These are phyloP conservation scores for Podocnemis expansa DNA, from an alignment of 2,113 vertebrate genomes.

Conservation along the genomic window DNA sequence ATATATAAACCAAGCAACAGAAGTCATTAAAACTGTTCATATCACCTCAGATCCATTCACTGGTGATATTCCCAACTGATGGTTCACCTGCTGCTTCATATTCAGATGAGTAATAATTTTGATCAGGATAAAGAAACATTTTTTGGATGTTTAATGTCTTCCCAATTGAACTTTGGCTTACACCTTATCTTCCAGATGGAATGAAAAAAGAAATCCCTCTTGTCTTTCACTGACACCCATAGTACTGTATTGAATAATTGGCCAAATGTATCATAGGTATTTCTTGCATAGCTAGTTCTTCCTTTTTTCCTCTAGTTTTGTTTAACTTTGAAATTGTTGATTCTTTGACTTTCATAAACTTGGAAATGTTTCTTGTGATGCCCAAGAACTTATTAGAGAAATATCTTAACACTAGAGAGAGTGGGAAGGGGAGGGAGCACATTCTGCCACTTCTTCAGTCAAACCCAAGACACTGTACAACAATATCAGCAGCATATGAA, in stretches of 20 bases:
- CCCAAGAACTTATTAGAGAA: background rate
- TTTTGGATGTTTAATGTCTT: background rate
- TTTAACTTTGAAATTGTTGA: background rate
- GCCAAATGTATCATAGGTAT: background rate
- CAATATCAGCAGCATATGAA: too few relatives aligned
- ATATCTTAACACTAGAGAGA: background rate
- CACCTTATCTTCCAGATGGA: background rate
- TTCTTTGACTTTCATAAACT: background rate
- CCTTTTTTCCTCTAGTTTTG: constrained; percentile 10
- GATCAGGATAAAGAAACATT: background rate
- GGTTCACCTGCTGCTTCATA: background rate
- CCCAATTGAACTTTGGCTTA: background rate
- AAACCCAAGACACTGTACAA: background rate
- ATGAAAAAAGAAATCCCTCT: background rate
- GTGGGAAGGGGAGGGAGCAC: background rate
- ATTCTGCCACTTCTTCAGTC: background rate
- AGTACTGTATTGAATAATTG: background rate
- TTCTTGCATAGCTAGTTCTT: constrained; percentile 15
- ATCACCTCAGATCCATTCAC: background rate
- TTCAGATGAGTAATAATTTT: background rate
- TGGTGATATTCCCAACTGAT: background rate
- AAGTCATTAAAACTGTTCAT: background rate
- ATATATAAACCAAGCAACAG: background rate
- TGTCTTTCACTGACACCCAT: background rate
- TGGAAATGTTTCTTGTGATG: background rate